These are phyloP conservation scores for Trochalopteron elliotii DNA, from an alignment of 2,113 vertebrate species.

Conservation along the genomic window DNA sequence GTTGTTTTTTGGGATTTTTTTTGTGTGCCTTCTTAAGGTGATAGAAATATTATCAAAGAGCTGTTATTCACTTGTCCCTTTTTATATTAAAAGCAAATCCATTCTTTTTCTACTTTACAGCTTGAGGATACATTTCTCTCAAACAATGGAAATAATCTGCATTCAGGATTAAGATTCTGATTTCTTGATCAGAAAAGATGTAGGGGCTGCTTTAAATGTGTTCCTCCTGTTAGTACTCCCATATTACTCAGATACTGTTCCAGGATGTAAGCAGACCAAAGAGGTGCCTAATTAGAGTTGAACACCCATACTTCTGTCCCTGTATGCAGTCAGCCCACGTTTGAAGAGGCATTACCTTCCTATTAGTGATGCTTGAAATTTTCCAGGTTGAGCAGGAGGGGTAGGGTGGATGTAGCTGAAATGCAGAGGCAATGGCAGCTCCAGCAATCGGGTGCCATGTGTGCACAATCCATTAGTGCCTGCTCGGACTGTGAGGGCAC, in stretches of 20 bases:
- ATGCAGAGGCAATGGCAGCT: neutral
- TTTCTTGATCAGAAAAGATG: neutral
- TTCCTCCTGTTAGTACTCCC: neutral
- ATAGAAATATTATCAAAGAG: neutral
- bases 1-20: neutral
- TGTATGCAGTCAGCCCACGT: fast-evolving
- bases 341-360: neutral
- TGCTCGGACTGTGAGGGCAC: fast-evolving
- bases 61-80: neutral
- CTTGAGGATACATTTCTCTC: neutral
- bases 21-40: neutral
- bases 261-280: neutral
- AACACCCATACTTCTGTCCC: neutral
- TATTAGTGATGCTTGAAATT: neutral
- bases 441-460: fast-evolving
- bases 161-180: neutral
- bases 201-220: neutral
- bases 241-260: neutral
- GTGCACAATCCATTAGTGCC: neutral
- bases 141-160: neutral
- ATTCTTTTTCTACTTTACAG: neutral
- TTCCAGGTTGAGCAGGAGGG: neutral
- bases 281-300: neutral
- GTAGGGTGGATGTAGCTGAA: neutral
- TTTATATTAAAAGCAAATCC: neutral